Evolutionary conservation across 2,113 vertebrate genomes (phyloP).

Genomic region (Ptyas mucosa): DNA sequence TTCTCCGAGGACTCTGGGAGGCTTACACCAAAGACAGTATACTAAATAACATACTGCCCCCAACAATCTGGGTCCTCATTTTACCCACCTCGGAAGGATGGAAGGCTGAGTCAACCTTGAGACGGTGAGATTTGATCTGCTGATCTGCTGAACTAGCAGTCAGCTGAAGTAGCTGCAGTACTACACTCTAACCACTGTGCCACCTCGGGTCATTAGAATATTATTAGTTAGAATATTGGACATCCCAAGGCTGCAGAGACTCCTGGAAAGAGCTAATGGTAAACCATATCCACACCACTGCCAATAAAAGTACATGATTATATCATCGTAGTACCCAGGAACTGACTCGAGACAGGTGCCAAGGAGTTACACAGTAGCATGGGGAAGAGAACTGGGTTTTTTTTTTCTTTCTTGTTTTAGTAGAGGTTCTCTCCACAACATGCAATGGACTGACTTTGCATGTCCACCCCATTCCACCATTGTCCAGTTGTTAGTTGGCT

Average conservation of each 20-base stretch:
- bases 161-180: too few species aligned
- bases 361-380: neutral
- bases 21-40: too few species aligned
- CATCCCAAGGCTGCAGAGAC: neutral
- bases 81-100: too few species aligned
- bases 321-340: neutral
- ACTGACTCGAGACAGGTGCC: neutral
- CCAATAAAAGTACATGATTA: neutral
- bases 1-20: too few species aligned
- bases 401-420: neutral
- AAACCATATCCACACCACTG: neutral
- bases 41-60: too few species aligned
- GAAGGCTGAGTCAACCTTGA: too few species aligned
- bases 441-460: neutral
- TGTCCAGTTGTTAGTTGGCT: neutral
- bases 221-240: neutral
- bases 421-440: neutral
- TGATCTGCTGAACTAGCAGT: too few species aligned
- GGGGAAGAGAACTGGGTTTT: neutral
- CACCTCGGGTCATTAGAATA: too few species aligned
- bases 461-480: neutral
- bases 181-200: too few species aligned
- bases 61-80: too few species aligned
- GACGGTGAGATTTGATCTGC: too few species aligned
- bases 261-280: neutral